Evolutionary conservation across 2,888 invertebrate genomes (phyloP).

Genomic region (Alloplasta piceator): DNA sequence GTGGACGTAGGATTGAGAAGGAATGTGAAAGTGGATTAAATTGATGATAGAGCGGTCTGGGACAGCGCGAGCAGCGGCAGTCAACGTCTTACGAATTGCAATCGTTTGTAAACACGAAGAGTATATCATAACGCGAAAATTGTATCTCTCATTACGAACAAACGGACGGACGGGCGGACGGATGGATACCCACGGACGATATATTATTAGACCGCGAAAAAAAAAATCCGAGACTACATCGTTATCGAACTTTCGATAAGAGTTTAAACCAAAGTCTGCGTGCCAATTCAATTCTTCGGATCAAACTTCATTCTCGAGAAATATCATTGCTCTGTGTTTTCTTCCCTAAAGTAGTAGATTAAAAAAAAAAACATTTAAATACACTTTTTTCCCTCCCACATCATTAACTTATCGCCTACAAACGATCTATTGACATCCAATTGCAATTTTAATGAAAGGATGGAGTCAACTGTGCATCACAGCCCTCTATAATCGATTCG

Average conservation of each 20-base stretch:
- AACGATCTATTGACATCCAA: too few relatives aligned
- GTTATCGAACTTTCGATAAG: conserved; percentile 30
- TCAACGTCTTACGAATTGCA: conserved; percentile 82
- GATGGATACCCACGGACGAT: conserved; percentile 56
- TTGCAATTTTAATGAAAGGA: too few relatives aligned
- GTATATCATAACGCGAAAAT: conserved; percentile 29
- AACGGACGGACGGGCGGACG: conserved; percentile 64
- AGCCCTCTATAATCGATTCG: too few relatives aligned
- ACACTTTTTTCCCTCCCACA: too few relatives aligned
- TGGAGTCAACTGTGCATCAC: too few relatives aligned
- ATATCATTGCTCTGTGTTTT: too few relatives aligned
- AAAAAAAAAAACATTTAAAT: too few relatives aligned
- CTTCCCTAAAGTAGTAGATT: too few relatives aligned
- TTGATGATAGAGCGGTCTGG: conserved; percentile 74
- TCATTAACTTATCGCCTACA: too few relatives aligned
- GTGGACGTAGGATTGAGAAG: conserved; percentile 38
- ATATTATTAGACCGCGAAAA: conserved; percentile 8
- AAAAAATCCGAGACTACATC: background rate
- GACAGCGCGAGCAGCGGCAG: conserved; percentile 84
- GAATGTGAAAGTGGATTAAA: conserved; percentile 44
- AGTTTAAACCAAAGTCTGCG: background rate
- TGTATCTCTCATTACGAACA: background rate
- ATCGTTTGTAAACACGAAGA: conserved; percentile 51
- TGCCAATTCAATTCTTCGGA: too few relatives aligned
- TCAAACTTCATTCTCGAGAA: too few relatives aligned